Evolutionary conservation across 1,140 invertebrate species (phyloP).

Genomic region (Heliothis subflexa): DNA sequence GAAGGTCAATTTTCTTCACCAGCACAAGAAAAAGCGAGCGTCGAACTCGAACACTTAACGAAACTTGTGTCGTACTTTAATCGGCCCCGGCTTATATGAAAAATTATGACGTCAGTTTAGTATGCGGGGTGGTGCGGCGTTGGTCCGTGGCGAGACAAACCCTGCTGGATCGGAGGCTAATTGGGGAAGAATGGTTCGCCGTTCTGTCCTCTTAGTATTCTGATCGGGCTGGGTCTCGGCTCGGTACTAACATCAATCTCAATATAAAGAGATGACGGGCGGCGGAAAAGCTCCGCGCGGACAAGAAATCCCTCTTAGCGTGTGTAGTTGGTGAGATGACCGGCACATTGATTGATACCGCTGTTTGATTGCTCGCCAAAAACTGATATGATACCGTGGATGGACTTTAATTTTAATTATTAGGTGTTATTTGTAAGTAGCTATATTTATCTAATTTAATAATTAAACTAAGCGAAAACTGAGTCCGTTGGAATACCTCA

Average conservation of each 20-base stretch:
- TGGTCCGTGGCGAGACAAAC: constrained; percentile 72
- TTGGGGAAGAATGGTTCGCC: constrained; percentile 74
- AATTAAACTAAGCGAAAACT: too few relatives aligned
- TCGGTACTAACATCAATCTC: constrained; percentile 82
- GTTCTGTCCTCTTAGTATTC: constrained; percentile 77
- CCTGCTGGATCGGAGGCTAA: constrained; percentile 73
- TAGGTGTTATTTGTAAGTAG: neutral
- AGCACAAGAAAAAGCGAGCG: neutral
- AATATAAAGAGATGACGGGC: constrained; percentile 78
- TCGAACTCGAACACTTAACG: constrained; percentile 49
- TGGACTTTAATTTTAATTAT: constrained; percentile 8
- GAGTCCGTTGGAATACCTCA: too few relatives aligned
- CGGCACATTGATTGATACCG: constrained; percentile 76
- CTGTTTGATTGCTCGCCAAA: constrained; percentile 49
- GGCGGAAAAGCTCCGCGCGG: constrained; percentile 69
- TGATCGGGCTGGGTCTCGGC: constrained; percentile 59
- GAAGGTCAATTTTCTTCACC: neutral
- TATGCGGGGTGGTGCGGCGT: constrained; percentile 76
- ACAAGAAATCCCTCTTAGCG: constrained; percentile 81
- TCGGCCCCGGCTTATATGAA: constrained; percentile 73
- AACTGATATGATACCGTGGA: constrained; percentile 42
- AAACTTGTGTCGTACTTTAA: constrained; percentile 72
- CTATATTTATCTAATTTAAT: too few relatives aligned
- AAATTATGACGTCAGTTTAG: constrained; percentile 80
- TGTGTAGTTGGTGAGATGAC: constrained; percentile 58